phyloP scores from a whole-genome alignment of 2,113 vertebrate species.

The Bungarus multicinctus region DNA sequence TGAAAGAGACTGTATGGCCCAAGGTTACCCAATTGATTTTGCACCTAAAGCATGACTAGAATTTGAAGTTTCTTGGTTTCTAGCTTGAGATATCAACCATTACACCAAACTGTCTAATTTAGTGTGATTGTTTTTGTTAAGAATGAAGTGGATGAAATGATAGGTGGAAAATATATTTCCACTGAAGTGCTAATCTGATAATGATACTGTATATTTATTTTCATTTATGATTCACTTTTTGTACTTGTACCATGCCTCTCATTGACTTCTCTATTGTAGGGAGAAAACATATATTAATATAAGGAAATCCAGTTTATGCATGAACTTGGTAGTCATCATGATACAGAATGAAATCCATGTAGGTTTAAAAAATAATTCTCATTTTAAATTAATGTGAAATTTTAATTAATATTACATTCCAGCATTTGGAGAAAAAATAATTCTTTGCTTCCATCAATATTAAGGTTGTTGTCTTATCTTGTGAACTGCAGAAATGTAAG shows the following conservation, averaged over 20 bases:
- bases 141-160: not conserved
- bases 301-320: not conserved
- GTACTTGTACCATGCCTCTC: not conserved
- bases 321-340: conserved; percentile 42
- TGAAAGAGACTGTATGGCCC: not conserved
- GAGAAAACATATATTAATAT: conserved; percentile 45
- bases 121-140: not conserved
- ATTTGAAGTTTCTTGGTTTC: not conserved
- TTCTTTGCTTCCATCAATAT: not conserved
- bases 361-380: conserved; percentile 37
- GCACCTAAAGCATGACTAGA: not conserved
- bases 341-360: conserved; percentile 44
- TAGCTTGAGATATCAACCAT: not conserved
- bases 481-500: not conserved
- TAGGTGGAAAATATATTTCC: conserved; percentile 18
- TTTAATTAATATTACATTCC: not conserved
- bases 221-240: conserved; percentile 38
- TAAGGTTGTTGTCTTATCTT: not conserved
- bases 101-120: not conserved
- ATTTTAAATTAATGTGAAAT: conserved; percentile 50
- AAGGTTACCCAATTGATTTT: not conserved
- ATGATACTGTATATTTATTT: conserved; percentile 32
- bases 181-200: conserved; percentile 36
- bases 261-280: conserved; percentile 43
- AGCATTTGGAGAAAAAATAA: not conserved